phyloP scores from a whole-genome alignment of 2,888 invertebrate genomes.

The Eulithis prunata region DNA sequence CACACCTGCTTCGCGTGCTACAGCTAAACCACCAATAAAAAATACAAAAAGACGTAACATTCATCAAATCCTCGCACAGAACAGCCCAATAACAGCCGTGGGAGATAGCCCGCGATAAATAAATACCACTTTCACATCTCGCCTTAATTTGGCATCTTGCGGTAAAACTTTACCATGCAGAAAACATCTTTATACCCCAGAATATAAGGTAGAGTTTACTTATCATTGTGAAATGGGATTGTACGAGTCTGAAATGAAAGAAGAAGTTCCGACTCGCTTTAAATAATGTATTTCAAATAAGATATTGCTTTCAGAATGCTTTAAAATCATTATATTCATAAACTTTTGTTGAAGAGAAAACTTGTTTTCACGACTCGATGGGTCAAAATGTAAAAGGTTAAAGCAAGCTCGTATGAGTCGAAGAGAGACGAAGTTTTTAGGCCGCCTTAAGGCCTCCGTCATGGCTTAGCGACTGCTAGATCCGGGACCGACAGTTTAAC shows the following conservation, averaged over 20 bases:
- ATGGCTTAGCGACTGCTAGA: too few relatives aligned
- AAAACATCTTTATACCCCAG: neutral
- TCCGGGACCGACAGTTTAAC: too few relatives aligned
- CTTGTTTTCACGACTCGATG: too few relatives aligned
- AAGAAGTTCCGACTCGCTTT: conserved; percentile 16
- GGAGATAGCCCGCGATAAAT: conserved; percentile 53
- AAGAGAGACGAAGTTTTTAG: too few relatives aligned
- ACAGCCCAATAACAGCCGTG: conserved; percentile 44
- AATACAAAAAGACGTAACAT: conserved; percentile 31
- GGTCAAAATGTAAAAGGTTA: too few relatives aligned
- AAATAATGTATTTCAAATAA: conserved; percentile 21
- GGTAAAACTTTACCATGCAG: conserved; percentile 15
- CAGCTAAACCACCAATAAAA: conserved; percentile 6
- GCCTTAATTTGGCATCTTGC: conserved; percentile 51
- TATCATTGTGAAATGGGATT: conserved; percentile 5
- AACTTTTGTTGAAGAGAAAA: neutral
- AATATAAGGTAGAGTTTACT: neutral
- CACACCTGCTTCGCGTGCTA: conserved; percentile 11
- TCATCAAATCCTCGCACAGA: conserved; percentile 42
- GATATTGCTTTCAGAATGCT: conserved; percentile 1
- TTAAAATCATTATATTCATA: neutral
- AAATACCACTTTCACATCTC: conserved; percentile 52
- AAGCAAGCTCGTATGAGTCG: too few relatives aligned
- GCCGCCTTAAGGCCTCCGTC: too few relatives aligned
- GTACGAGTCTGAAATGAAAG: conserved; percentile 23